Evolutionary conservation across 2,113 vertebrate species (phyloP).

Genomic region (Ardeotis arabs): DNA sequence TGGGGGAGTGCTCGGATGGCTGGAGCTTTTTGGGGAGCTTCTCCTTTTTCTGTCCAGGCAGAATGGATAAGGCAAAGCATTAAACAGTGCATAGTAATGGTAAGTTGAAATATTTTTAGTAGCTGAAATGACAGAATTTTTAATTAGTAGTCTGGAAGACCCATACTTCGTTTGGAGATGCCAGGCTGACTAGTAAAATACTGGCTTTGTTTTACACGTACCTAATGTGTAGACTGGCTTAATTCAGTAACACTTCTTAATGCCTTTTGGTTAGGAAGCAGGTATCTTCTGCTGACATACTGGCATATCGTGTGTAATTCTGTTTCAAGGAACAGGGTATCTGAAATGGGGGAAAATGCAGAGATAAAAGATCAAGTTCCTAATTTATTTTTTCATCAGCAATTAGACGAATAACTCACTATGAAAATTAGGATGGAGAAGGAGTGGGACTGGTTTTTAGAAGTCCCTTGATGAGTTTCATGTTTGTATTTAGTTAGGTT

Average conservation of each 20-base stretch:
- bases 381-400: neutral
- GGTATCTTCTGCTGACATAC: neutral
- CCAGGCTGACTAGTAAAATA: neutral
- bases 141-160: neutral
- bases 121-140: neutral
- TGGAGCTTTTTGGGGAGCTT: neutral
- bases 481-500: conserved; percentile 5
- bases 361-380: neutral
- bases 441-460: neutral
- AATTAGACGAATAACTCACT: neutral
- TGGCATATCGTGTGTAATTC: neutral
- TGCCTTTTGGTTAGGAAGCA: neutral
- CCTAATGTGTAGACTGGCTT: neutral
- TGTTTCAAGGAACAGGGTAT: neutral
- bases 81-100: neutral
- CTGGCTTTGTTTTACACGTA: rapidly evolving
- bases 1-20: neutral
- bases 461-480: neutral
- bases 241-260: neutral
- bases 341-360: neutral
- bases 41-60: neutral
- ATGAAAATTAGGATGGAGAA: neutral
- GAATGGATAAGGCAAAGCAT: neutral
- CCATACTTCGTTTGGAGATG: neutral
- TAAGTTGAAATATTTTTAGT: neutral